Base-by-base conservation (phyloP, 2,113 vertebrate species). In the Chionodraco myersi region DNA sequence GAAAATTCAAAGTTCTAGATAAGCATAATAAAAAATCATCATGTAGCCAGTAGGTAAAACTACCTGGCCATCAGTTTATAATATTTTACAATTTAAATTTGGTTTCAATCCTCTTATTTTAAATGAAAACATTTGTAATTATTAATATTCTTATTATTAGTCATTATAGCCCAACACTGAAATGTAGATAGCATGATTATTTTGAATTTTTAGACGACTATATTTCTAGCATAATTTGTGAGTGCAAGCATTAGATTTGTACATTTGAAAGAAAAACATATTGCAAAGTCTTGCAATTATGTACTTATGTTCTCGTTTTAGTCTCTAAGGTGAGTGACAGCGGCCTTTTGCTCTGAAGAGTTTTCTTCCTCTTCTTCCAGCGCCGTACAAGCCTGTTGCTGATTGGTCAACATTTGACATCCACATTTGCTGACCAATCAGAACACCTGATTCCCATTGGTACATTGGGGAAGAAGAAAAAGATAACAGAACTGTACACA, bases 391-490 rank as follows among this genome's bases (percentile, higher is more conserved):
- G 36, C 85, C 65, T 45, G 53, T 23, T 58, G 48, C 92, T 94
- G 92, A 97, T 96, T 96, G 95, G 96, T 66, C 62, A 54, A 82
- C 49, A 82, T 70, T 56, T 89, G 82, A 91, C 93, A 91, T 92
- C 69, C 90, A 86, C 78, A 87, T 72, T 76, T 30, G 51, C 57
- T 88, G 95, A 92, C 96, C 96, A 96, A 97, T 97, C 91, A 95
- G 91, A 93, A 83, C 91, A 47, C 93, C 81, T 58, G 92, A 96
- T 89, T 92, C 53, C 80, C 59, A 56, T 68, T 83, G 94, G 95
- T 95, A 94, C 94, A 95, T 94, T 94, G 93, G 93, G 90, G 94
- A 95, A 94, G 94, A 92, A 13, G 21, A 36, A 59, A 59, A 52
- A 60, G 92, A 94, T 93, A 94, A 94, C 69, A 93, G 93, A 89